These are phyloP conservation scores for Hypotaenidia philippensis DNA, from an alignment of 2,797 vertebrate genomes.

Conservation along the genomic window DNA sequence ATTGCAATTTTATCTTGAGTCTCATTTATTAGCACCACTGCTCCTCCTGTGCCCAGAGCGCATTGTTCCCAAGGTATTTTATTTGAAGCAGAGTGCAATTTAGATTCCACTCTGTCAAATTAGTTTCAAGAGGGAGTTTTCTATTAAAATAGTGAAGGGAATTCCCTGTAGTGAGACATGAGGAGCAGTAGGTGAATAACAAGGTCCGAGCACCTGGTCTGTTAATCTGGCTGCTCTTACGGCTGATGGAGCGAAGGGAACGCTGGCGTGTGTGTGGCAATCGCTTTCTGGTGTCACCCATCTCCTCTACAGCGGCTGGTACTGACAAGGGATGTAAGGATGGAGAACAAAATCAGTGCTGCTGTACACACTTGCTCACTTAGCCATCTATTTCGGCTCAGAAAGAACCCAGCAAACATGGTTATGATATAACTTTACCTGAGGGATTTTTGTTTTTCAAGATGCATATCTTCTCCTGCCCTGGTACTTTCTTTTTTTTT, in stretches of 20 bases:
- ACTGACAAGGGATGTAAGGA: neutral
- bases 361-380: rapidly evolving
- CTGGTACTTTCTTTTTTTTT: neutral
- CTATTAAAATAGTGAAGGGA: neutral
- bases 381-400: neutral
- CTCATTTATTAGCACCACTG: neutral
- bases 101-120: neutral
- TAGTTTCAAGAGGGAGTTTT: neutral
- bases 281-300: neutral
- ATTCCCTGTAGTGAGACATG: neutral
- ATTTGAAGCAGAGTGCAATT: constrained; percentile 6
- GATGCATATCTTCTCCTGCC: neutral
- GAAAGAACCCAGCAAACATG: neutral
- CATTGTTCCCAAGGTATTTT: neutral
- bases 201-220: neutral
- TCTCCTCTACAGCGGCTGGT: neutral
- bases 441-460: neutral
- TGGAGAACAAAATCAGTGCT: neutral
- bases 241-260: neutral
- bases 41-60: neutral
- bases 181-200: neutral
- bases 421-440: neutral
- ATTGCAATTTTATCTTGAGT: neutral
- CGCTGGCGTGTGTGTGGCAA: rapidly evolving
- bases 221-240: neutral